Evolutionary conservation across 2,888 invertebrate genomes (phyloP).

Genomic region (Odontomyia ornata): DNA sequence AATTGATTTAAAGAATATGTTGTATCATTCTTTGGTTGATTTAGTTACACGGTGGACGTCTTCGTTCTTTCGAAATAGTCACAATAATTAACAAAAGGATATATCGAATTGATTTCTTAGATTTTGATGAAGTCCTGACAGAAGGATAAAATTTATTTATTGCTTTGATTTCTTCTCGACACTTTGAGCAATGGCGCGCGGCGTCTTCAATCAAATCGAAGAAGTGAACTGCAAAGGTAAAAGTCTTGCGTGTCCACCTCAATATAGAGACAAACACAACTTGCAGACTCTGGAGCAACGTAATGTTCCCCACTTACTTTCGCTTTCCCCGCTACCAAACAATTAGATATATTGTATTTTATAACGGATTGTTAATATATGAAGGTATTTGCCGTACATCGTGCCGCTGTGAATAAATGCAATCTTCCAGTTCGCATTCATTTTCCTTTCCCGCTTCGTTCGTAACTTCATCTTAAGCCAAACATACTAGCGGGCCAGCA

Average conservation of each 20-base stretch:
- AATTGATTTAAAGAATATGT: neutral
- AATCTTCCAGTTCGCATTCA: slow-evolving; percentile 9
- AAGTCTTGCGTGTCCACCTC: slow-evolving; percentile 41
- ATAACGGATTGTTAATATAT: neutral
- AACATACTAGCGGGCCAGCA: neutral
- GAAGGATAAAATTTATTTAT: too few species aligned
- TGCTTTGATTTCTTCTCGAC: neutral
- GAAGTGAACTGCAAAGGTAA: slow-evolving; percentile 42
- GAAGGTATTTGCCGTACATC: neutral
- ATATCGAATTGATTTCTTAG: too few species aligned
- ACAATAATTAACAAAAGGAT: too few species aligned
- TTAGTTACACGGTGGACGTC: too few species aligned
- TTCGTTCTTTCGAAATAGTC: too few species aligned
- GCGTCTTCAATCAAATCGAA: slow-evolving; percentile 28
- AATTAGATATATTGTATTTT: slow-evolving; percentile 22
- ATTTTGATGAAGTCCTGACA: too few species aligned
- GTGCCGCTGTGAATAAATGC: neutral
- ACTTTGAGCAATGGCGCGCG: neutral
- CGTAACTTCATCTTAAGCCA: neutral
- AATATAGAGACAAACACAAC: slow-evolving; percentile 19
- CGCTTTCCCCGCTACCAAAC: slow-evolving; percentile 37
- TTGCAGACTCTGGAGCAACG: neutral
- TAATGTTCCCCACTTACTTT: slow-evolving; percentile 41
- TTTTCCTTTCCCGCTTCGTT: slow-evolving; percentile 4
- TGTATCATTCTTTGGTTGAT: neutral